Conservation (phyloP, 2,888 invertebrate species). For the Acronicta leporina region DNA sequence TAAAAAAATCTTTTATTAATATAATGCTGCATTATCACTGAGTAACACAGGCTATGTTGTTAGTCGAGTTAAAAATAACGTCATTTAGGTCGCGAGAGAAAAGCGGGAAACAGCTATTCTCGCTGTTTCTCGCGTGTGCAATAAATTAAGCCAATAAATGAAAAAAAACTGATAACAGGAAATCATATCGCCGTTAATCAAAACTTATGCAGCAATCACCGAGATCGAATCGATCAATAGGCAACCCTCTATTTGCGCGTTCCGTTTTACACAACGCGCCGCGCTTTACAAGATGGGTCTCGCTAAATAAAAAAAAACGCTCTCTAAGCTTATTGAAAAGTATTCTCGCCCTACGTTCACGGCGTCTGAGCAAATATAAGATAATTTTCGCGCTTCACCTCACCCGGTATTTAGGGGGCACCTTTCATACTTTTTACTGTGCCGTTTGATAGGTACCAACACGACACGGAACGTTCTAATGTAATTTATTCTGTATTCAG, state of each 20-base stretch:
- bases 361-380: conserved; percentile 89
- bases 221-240: conserved; percentile 77
- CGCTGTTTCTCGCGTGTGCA: too few relatives aligned
- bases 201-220: conserved; percentile 64
- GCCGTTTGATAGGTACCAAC: conserved; percentile 78
- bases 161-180: conserved; percentile 7
- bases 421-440: conserved; percentile 87
- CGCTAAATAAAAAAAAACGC: conserved; percentile 84
- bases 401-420: conserved; percentile 88
- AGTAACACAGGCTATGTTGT: too few relatives aligned
- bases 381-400: conserved; percentile 88
- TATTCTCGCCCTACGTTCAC: conserved; percentile 88
- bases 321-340: conserved; percentile 89
- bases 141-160: not conserved
- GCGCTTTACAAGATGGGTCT: conserved; percentile 80
- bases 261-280: conserved; percentile 75
- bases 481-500: conserved; percentile 86
- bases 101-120: too few relatives aligned
- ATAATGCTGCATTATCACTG: too few relatives aligned
- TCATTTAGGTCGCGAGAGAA: too few relatives aligned
- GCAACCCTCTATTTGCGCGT: conserved; percentile 82
- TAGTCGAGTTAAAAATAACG: too few relatives aligned
- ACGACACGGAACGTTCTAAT: conserved; percentile 72
- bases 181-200: conserved; percentile 47
- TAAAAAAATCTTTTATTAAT: too few relatives aligned